Percentiles rank a stretch among this genome's conserved stretches.
Evolutionary conservation across 2,888 invertebrate species (phyloP).

Genomic region (Drosophila borborema): DNA sequence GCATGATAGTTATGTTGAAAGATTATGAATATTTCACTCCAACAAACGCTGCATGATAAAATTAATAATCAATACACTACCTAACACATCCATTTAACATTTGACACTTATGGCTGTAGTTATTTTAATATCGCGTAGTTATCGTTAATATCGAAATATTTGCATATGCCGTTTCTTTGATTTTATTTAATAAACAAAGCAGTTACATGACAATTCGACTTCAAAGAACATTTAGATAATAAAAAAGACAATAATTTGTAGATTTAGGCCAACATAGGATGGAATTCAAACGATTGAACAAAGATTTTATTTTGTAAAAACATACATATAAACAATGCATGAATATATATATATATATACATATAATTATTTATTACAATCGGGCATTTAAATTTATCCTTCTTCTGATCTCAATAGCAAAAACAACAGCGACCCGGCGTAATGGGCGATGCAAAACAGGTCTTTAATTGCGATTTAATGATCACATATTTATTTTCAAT

Average conservation of each 20-base stretch:
- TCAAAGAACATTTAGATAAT: neutral
- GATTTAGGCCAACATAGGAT: no score
- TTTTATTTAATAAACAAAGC: neutral
- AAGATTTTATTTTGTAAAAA: no score
- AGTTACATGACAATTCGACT: neutral
- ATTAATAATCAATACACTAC: neutral
- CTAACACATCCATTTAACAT: neutral
- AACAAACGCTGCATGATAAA: neutral
- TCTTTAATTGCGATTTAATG: slow-evolving; percentile 84
- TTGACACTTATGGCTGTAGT: neutral
- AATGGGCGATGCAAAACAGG: slow-evolving; percentile 90
- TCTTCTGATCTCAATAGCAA: slow-evolving; percentile 86
- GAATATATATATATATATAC: neutral
- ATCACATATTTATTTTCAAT: slow-evolving; percentile 41
- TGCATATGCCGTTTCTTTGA: neutral
- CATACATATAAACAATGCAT: neutral
- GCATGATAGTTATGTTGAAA: no score
- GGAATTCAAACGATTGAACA: no score
- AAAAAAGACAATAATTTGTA: no score
- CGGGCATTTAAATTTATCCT: slow-evolving; percentile 19
- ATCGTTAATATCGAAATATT: neutral
- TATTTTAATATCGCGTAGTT: neutral
- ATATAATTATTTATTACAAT: neutral
- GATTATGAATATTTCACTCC: neutral
- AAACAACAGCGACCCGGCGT: slow-evolving; percentile 92